A percentile compares a stretch with the other conserved stretches of the same genome.
Conservation (phyloP, 2,797 vertebrate species). For the Fundulus diaphanus region DNA sequence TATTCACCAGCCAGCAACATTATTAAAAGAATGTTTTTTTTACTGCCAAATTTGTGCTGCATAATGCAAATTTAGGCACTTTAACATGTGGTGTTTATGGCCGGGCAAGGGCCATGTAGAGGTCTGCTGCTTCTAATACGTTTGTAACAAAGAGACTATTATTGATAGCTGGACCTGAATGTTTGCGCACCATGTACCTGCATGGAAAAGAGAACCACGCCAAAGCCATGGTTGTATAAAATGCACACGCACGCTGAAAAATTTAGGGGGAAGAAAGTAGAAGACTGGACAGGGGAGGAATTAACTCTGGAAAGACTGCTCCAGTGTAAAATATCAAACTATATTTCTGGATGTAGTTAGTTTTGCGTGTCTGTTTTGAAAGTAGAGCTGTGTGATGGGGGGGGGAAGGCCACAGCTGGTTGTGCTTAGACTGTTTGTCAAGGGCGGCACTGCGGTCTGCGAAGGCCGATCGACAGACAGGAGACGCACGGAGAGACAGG, state of each 20-base stretch:
- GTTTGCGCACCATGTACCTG: constrained; percentile 26
- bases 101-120: constrained; percentile 36
- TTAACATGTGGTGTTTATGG: constrained; percentile 75
- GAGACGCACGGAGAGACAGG: constrained; percentile 43
- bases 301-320: not conserved
- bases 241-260: constrained; percentile 9
- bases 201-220: constrained; percentile 18
- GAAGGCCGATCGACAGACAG: constrained; percentile 24
- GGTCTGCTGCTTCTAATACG: constrained; percentile 48
- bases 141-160: constrained; percentile 63
- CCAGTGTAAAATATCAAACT: not conserved
- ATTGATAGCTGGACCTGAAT: constrained; percentile 52
- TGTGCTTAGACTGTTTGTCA: constrained; percentile 71
- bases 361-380: constrained; percentile 20
- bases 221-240: constrained; percentile 14
- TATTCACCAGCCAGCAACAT: constrained; percentile 47
- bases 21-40: constrained; percentile 54
- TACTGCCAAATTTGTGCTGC: constrained; percentile 59
- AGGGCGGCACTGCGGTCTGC: constrained; percentile 43
- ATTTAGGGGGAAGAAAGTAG: not conserved
- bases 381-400: constrained; percentile 22
- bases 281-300: constrained; percentile 4
- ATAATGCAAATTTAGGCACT: constrained; percentile 59
- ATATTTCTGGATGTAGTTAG: constrained; percentile 13
- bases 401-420: constrained; percentile 67